Evolutionary conservation across 2,797 vertebrate species (phyloP), one percentile per base, ranked within the genome.

Genomic region (Hyperoplus lanceolatus): DNA sequence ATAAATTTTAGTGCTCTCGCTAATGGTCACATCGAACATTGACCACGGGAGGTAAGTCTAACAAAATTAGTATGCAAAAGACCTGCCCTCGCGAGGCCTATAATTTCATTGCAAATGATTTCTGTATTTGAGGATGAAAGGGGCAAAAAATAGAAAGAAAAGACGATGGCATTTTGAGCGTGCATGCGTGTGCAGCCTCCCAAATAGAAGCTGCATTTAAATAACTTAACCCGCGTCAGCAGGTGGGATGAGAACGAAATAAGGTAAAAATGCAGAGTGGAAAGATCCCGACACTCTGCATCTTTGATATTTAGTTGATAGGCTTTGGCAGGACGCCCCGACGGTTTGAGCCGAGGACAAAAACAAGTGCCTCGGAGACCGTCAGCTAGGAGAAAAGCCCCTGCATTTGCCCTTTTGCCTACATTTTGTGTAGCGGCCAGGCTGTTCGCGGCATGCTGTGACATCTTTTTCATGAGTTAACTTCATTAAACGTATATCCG

Each of bases 41-140:
- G 96, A 97, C 96, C 96, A 91, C 96, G 93, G 97, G 97, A 97
- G 97, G 96, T 96, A 97, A 97, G 96, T 96, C 97, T 98, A 98
- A 98, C 97, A 97, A 97, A 98, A 98, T 98, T 97, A 99, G 97
- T 97, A 99, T 99, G 96, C 97, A 98, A 98, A 98, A 96, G 96
- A 96, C 84, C 94, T 96, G 94, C 96, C 93, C 97, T 97, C 96
- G 93, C 92, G 96, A 96, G 97, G 97, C 96, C 96, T 96, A 96
- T 98, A 96, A 98, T 98, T 98, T 98, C 96, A 96, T 96, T 94
- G 94, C 95, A 98, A 97, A 97, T 97, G 94, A 96, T 97, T 98
- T 97, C 94, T 85, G 95, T 96, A 83, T 97, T 92, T 97, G 95
- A 96, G 94, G 96, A 97, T 97, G 96, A 97, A 98, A 97, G 95